Percentiles rank a stretch among this genome's conserved stretches.
phyloP scores from a whole-genome alignment of 2,113 vertebrate genomes.

The Pteropus alecto region DNA sequence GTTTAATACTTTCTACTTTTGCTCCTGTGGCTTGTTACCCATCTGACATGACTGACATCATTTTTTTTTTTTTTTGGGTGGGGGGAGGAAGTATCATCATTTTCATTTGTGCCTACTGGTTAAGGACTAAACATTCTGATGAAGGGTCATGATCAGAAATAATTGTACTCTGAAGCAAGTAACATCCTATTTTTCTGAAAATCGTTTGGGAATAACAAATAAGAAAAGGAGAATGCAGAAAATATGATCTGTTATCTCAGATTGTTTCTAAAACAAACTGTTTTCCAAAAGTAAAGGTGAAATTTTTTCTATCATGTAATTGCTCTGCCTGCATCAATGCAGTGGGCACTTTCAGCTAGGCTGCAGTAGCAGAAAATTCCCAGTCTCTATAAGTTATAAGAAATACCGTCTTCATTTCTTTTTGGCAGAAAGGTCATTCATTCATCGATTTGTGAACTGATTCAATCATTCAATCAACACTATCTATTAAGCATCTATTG shows the following conservation, averaged over 20 bases:
- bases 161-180: background rate
- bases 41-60: background rate
- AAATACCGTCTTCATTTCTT: background rate
- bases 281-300: background rate
- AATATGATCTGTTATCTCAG: background rate
- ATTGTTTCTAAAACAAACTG: constrained; percentile 1
- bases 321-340: background rate
- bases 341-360: background rate
- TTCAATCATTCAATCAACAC: background rate
- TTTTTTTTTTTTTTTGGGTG: background rate
- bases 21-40: background rate
- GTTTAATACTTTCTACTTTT: background rate
- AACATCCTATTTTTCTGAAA: constrained; percentile 10
- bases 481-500: background rate
- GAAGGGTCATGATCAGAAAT: background rate
- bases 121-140: background rate
- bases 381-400: background rate
- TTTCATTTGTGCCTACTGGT: background rate
- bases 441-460: background rate
- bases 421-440: background rate
- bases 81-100: background rate
- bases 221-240: background rate
- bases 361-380: background rate
- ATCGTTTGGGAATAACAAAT: background rate
- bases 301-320: background rate